These are phyloP conservation scores for Ethmia dodecea DNA, from an alignment of 2,888 invertebrate species.

Conservation along the genomic window DNA sequence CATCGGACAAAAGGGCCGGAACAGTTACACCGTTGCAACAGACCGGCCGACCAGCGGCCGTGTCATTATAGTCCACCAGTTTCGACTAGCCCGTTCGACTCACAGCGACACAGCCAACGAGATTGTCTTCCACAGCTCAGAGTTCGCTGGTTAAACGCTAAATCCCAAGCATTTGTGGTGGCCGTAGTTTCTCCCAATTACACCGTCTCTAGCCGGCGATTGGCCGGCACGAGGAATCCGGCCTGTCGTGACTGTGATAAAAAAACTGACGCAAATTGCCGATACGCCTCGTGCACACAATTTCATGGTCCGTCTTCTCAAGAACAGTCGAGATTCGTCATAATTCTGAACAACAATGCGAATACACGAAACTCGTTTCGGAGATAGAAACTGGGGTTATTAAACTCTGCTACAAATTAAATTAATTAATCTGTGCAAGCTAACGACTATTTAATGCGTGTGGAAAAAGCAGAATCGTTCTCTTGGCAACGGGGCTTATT, in stretches of 20 bases:
- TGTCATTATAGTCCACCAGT: constrained; percentile 56
- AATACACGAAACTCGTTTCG: constrained; percentile 31
- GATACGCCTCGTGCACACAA: constrained; percentile 76
- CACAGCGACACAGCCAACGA: background rate
- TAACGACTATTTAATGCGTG: constrained; percentile 51
- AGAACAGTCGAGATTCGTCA: constrained; percentile 71
- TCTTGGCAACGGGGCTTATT: constrained; percentile 31
- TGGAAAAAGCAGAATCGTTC: constrained; percentile 35
- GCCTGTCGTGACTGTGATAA: constrained; percentile 74
- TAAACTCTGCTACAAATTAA: constrained; percentile 32
- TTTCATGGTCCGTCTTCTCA: constrained; percentile 68
- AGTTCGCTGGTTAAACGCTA: constrained; percentile 42
- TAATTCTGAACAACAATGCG: constrained; percentile 50
- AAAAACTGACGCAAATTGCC: constrained; percentile 76
- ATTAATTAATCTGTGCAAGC: constrained; percentile 49
- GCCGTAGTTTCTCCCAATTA: constrained; percentile 75
- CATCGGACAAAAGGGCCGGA: constrained; percentile 65
- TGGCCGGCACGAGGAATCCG: constrained; percentile 68
- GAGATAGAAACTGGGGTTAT: constrained; percentile 21
- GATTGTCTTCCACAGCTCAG: constrained; percentile 42
- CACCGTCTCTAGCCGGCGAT: constrained; percentile 67
- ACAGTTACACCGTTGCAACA: constrained; percentile 57
- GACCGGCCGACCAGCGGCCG: constrained; percentile 35
- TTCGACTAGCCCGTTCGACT: constrained; percentile 26
- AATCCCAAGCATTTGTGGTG: constrained; percentile 68